These are phyloP conservation scores for Gallinago paraguaiae DNA, from an alignment of 2,113 vertebrate species.

Conservation along the genomic window DNA sequence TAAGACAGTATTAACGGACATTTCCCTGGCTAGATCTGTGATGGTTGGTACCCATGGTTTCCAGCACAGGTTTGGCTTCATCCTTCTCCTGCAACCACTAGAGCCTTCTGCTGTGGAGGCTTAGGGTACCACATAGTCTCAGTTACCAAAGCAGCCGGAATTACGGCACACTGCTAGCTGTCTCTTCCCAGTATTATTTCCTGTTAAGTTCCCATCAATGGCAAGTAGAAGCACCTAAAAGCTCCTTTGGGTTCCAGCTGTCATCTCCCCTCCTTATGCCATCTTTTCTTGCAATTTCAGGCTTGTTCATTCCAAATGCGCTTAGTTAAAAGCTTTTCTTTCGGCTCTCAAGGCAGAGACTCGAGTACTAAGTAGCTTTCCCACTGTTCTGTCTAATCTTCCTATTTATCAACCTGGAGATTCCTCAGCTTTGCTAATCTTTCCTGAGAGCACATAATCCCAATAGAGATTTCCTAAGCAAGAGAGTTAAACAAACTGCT, in stretches of 20 bases:
- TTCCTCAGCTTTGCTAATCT: conserved; percentile 45
- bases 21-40: neutral
- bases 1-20: fast-evolving
- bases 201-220: neutral
- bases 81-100: neutral
- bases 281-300: conserved; percentile 44
- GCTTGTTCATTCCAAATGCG: conserved; percentile 19
- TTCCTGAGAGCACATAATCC: conserved; percentile 39
- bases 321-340: conserved; percentile 46
- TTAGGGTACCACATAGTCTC: neutral
- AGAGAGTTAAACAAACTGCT: conserved; percentile 49
- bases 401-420: conserved; percentile 58
- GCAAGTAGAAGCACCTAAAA: conserved; percentile 14
- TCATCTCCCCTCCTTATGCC: conserved; percentile 18
- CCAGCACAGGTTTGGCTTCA: neutral
- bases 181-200: neutral
- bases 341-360: conserved; percentile 21
- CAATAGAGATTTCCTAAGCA: conserved; percentile 44
- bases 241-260: conserved; percentile 51
- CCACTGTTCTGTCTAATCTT: conserved; percentile 54
- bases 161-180: neutral
- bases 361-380: conserved; percentile 35
- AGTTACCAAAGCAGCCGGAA: neutral
- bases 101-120: neutral
- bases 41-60: neutral